Conservation (phyloP, 2,113 vertebrate genomes). For the Elanus axillaris region DNA sequence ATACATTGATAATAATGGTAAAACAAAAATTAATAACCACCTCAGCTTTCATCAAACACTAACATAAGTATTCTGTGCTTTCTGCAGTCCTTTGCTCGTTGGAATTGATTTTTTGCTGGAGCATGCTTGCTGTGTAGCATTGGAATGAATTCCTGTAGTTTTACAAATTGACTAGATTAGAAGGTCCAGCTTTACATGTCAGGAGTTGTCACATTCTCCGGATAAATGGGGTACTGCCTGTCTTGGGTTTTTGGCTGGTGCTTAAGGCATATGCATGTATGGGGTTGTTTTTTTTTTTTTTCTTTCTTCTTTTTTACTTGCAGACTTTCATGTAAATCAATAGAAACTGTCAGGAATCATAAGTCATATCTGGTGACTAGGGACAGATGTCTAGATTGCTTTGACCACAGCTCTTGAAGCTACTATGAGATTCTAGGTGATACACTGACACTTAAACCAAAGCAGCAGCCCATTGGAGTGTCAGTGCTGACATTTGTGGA, state of each 20-base stretch:
- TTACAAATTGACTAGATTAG: slow-evolving; percentile 20
- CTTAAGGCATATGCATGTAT: background rate
- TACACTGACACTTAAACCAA: background rate
- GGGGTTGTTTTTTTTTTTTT: rapidly evolving
- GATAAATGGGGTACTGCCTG: background rate
- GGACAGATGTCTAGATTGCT: background rate
- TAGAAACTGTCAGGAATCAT: background rate
- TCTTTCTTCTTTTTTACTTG: background rate
- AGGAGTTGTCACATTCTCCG: background rate
- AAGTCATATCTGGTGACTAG: background rate
- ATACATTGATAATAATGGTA: background rate
- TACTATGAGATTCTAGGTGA: background rate
- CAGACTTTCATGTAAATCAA: background rate
- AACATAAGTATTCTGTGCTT: background rate
- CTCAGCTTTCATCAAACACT: background rate
- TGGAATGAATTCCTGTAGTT: slow-evolving; percentile 24
- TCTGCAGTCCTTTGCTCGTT: background rate
- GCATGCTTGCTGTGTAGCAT: background rate
- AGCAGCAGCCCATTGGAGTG: background rate
- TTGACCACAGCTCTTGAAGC: background rate
- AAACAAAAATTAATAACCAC: background rate
- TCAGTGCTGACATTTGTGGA: background rate
- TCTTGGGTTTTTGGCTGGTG: background rate
- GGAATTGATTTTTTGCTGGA: slow-evolving; percentile 47
- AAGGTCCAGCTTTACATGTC: background rate